Conservation (phyloP, 2,888 invertebrate species). For the Nowickia ferox region DNA sequence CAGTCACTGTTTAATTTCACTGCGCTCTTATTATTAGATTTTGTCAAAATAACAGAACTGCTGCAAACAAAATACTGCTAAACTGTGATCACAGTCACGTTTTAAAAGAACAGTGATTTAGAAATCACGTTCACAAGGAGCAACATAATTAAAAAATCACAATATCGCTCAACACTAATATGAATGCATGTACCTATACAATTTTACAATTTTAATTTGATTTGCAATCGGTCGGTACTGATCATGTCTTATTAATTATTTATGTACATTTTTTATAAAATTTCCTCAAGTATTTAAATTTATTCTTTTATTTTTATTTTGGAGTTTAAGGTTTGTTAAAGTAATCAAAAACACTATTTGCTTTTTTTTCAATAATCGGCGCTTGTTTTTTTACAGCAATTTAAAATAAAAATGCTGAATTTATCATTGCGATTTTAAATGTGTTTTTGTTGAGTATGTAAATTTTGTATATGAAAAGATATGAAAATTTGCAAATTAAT, state of each 20-base stretch:
- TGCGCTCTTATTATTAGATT: too few species aligned
- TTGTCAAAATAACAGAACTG: too few species aligned
- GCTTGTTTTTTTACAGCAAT: constrained; percentile 22
- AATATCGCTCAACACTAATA: too few species aligned
- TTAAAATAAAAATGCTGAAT: constrained; percentile 42
- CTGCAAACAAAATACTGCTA: too few species aligned
- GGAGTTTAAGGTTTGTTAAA: constrained; percentile 10
- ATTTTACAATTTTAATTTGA: not conserved
- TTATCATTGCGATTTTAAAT: constrained; percentile 11
- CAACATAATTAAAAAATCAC: too few species aligned
- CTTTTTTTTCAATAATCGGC: constrained; percentile 41
- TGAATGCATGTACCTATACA: too few species aligned
- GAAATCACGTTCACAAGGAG: too few species aligned
- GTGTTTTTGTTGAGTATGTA: constrained; percentile 32
- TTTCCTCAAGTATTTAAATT: not conserved
- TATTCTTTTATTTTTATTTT: not conserved
- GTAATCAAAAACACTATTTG: constrained; percentile 28
- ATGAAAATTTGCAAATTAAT: not conserved
- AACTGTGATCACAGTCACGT: too few species aligned
- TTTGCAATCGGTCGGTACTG: not conserved
- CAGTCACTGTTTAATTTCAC: too few species aligned
- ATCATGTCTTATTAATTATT: constrained; percentile 32
- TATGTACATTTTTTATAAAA: not conserved
- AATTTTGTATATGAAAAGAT: not conserved
- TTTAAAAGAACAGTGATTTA: too few species aligned